These are phyloP conservation scores for Stegostoma tigrinum DNA, from an alignment of 2,113 vertebrate genomes.

Conservation along the genomic window DNA sequence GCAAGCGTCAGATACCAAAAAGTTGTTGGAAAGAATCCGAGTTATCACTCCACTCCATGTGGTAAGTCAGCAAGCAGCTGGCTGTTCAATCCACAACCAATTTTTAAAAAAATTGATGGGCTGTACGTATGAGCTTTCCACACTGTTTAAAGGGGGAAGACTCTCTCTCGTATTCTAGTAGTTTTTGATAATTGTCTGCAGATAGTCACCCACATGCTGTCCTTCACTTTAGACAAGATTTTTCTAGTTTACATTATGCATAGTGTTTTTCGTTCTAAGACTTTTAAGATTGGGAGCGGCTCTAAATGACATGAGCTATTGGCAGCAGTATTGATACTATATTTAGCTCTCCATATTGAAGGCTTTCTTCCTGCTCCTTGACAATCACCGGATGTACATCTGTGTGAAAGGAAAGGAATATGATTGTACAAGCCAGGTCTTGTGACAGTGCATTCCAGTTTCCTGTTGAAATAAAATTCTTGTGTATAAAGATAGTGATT, in stretches of 20 bases:
- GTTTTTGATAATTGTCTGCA: no score
- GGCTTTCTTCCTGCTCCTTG: neutral
- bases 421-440: neutral
- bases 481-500: neutral
- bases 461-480: neutral
- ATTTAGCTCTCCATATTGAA: neutral
- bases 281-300: neutral
- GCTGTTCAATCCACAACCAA: neutral
- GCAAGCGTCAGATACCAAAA: neutral
- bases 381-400: neutral
- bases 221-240: neutral
- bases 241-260: neutral
- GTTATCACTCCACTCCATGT: neutral
- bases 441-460: neutral
- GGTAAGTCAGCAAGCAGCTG: neutral
- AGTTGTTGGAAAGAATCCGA: neutral
- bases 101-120: neutral
- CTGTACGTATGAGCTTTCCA: neutral
- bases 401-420: conserved; percentile 18
- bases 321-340: no score
- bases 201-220: neutral
- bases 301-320: neutral
- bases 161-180: neutral
- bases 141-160: no score
- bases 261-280: neutral